Evolutionary conservation across 2,797 vertebrate species (phyloP).

Genomic region (Coluber constrictor): DNA sequence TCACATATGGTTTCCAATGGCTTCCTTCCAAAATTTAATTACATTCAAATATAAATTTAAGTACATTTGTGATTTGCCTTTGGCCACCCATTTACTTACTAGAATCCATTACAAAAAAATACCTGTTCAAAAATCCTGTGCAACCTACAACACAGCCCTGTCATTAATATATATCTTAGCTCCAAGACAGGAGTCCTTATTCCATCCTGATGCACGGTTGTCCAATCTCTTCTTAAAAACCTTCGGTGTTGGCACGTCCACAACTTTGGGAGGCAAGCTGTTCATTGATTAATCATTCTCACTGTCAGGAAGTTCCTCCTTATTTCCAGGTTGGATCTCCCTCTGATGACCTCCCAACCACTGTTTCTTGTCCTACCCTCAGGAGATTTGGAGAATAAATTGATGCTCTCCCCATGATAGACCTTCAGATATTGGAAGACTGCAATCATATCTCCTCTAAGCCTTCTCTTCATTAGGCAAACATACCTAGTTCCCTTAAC

Average conservation of each 20-base stretch:
- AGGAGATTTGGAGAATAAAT: background rate
- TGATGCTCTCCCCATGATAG: background rate
- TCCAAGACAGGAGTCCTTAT: background rate
- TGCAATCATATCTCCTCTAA: background rate
- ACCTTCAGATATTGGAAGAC: background rate
- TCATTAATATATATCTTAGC: background rate
- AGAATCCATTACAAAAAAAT: background rate
- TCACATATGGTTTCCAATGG: background rate
- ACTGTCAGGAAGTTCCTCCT: background rate
- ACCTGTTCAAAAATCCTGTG: background rate
- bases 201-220: background rate
- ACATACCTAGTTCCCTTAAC: background rate
- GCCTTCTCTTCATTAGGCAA: background rate
- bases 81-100: background rate
- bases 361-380: background rate
- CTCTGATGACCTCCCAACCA: background rate
- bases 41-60: background rate
- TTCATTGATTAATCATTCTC: background rate
- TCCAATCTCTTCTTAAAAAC: background rate
- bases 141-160: background rate
- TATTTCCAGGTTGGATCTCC: background rate
- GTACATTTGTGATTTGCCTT: background rate
- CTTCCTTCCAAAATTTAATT: background rate
- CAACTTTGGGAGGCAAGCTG: background rate
- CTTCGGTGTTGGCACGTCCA: background rate